Conservation (phyloP, 2,888 invertebrate species). For the Digitonthophagus gazella region DNA sequence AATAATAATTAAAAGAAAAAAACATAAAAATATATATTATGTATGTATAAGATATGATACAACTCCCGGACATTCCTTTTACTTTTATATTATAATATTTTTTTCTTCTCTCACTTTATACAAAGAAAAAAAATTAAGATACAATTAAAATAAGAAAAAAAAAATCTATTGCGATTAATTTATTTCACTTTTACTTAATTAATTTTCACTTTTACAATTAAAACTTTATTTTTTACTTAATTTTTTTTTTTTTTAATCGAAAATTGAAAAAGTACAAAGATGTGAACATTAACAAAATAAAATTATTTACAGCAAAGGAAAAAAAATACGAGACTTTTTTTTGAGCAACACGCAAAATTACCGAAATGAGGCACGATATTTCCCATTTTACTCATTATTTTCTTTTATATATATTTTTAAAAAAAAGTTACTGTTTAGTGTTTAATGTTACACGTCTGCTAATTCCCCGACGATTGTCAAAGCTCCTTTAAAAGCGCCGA, state of each 20-base stretch:
- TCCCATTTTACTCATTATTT: too few relatives aligned
- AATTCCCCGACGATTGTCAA: conserved; percentile 57
- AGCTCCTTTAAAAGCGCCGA: conserved; percentile 87
- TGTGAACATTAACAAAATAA: neutral
- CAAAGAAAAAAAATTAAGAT: conserved; percentile 5
- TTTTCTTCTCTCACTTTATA: conserved; percentile 5
- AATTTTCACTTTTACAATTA: neutral
- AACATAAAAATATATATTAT: conserved; percentile 14
- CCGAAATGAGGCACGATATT: neutral
- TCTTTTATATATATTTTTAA: too few relatives aligned
- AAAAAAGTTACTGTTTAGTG: conserved; percentile 13
- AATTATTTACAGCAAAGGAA: neutral
- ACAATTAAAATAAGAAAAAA: conserved; percentile 5
- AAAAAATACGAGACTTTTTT: neutral
- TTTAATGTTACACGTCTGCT: conserved; percentile 21
- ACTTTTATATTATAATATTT: too few relatives aligned
- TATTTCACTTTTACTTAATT: conserved; percentile 4
- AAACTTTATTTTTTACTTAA: neutral
- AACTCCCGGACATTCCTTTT: neutral
- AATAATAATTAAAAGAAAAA: too few relatives aligned
- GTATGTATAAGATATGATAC: conserved; percentile 14
- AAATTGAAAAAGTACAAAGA: neutral
- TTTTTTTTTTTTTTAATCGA: neutral
- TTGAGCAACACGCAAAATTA: neutral
- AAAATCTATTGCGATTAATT: neutral